Base-by-base conservation (phyloP, 2,888 invertebrate species). In the Sarcophaga subvicina region DNA sequence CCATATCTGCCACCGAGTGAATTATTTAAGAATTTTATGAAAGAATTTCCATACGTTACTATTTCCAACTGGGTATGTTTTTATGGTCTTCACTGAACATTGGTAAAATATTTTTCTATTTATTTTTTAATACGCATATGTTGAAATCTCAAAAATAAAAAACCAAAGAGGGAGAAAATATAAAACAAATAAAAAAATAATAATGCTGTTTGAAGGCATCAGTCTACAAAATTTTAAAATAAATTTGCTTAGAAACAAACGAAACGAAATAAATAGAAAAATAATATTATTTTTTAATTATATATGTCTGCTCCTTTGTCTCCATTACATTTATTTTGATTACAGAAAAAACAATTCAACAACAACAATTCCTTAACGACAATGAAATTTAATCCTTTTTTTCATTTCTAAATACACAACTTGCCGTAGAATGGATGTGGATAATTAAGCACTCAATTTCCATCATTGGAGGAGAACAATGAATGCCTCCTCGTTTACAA, bases 381-480 rank as follows among this genome's bases (percentile, higher is more conserved):
- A 79, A 70, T 81, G 84, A 81, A 78, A 17, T 54, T 72, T 84
- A 84, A 87, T 84, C 84, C 86, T 83, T 83, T 79, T 75, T 17
- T 54, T 54, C 54, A 37, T 37, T 37, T 47, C 59, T 60, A 72
- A 77, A 78, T 80, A 20, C 54, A 80, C 54, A 71, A 79, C 66
- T 66, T n/a, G 22, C 20, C 20, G 64, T 73, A 22, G 77, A 72
- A 60, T 80, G 80, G 83, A 82, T 80, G 77, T 79, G 78, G 84
- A 83, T 88, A 88, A 88, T 88, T 86, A 88, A 88, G 88, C 83
- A 82, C 83, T 83, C 85, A 85, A 86, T 85, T 88, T 72, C 80
- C 79, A 47, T 73, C 72, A 72, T 75, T 75, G 84, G 76, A 59
- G n/a, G n/a, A 75, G 69, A 20, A 69, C 14, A 73, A 71, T 62